phyloP scores from a whole-genome alignment of 2,797 vertebrate genomes.

The Orientallactaga sibirica region DNA sequence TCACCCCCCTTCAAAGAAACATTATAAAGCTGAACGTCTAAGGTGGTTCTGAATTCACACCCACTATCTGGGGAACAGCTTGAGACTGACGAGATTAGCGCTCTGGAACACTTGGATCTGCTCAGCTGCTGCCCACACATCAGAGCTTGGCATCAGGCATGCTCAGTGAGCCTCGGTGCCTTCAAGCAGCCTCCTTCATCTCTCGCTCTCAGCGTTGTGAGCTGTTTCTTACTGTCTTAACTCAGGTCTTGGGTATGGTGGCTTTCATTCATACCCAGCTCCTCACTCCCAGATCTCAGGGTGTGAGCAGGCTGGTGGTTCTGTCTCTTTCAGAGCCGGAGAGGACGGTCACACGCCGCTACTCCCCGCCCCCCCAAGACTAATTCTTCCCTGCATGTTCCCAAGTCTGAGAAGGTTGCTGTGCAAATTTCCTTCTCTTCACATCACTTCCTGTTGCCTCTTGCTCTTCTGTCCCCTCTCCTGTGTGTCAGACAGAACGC shows the following conservation, averaged over 20 bases:
- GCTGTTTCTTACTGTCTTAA: neutral
- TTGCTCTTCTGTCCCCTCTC: neutral
- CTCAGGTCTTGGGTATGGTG: neutral
- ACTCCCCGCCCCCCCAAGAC: neutral
- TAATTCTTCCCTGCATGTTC: neutral
- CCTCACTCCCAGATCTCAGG: neutral
- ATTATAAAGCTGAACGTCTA: slow-evolving; percentile 48
- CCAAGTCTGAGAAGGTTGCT: neutral
- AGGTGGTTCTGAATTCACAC: slow-evolving; percentile 70
- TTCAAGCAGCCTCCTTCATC: neutral
- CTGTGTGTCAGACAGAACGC: slow-evolving; percentile 22
- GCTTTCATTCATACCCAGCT: neutral
- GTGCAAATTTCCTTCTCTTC: neutral
- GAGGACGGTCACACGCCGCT: neutral
- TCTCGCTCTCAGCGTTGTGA: neutral
- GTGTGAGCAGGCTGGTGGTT: rapidly evolving
- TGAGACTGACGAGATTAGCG: slow-evolving; percentile 75
- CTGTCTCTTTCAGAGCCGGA: neutral
- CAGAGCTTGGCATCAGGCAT: slow-evolving; percentile 51
- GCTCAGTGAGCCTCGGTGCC: neutral
- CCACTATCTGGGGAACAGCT: slow-evolving; percentile 61
- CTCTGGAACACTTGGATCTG: slow-evolving; percentile 61
- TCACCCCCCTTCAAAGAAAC: slow-evolving; percentile 32
- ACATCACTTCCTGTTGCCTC: neutral
- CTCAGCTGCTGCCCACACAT: slow-evolving; percentile 75